Evolutionary conservation across 2,797 vertebrate genomes (phyloP).

Genomic region (Hemibagrus guttatus): DNA sequence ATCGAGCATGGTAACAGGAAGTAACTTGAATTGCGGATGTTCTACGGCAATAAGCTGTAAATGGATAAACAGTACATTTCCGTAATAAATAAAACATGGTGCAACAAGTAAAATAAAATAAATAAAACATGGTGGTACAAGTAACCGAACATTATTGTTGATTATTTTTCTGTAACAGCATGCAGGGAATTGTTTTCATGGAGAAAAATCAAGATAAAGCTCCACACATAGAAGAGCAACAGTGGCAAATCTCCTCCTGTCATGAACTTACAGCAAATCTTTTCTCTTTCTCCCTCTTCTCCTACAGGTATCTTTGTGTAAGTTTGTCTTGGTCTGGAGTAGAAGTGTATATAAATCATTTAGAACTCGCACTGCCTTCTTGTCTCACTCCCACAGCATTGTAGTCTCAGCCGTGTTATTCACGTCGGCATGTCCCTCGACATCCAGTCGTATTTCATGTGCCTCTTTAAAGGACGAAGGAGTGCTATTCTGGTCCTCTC

Average conservation of each 20-base stretch:
- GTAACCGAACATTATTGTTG: no score
- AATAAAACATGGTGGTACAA: no score
- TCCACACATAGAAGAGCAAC: not conserved
- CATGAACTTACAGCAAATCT: not conserved
- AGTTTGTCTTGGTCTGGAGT: not conserved
- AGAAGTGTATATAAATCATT: not conserved
- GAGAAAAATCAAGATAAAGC: not conserved
- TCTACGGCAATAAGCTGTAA: no score
- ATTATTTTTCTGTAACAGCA: constrained; percentile 5
- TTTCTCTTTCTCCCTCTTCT: not conserved
- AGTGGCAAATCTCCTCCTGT: not conserved
- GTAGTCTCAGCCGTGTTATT: not conserved
- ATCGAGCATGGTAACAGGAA: no score
- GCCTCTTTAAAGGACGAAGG: not conserved
- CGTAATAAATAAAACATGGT: no score
- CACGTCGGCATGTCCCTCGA: not conserved
- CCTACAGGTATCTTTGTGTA: not conserved
- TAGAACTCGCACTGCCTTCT: not conserved
- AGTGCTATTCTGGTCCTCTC: not conserved
- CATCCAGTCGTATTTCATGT: not conserved
- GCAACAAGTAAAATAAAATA: no score
- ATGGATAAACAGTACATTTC: no score
- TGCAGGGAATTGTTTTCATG: not conserved
- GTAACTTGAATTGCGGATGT: no score
- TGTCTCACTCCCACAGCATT: not conserved